A percentile compares a stretch with the other conserved stretches of the same genome.
phyloP scores from a whole-genome alignment of 35 echinoderm and acorn worm genomes.

The Apostichopus japonicus region DNA sequence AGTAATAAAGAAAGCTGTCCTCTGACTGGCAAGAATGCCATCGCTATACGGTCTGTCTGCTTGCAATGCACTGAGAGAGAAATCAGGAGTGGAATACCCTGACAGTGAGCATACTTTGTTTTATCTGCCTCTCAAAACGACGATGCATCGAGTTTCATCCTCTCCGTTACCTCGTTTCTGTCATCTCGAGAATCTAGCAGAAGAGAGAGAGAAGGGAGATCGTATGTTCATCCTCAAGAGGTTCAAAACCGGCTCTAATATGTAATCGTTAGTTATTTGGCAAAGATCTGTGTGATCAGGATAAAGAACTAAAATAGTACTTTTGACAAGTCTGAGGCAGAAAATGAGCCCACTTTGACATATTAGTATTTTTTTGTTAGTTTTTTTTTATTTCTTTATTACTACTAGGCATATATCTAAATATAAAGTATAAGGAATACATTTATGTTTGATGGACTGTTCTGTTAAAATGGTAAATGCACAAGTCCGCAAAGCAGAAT shows the following conservation, averaged over 20 bases:
- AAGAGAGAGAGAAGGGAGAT: too few relatives aligned
- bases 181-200: neutral
- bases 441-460: too few relatives aligned
- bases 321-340: too few relatives aligned
- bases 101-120: neutral
- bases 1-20: neutral
- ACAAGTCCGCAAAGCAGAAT: too few relatives aligned
- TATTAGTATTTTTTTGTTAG: too few relatives aligned
- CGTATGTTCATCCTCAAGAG: neutral
- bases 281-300: too few relatives aligned
- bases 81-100: neutral
- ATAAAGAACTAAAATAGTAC: too few relatives aligned
- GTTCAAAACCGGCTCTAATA: neutral
- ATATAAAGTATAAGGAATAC: too few relatives aligned
- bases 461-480: too few relatives aligned
- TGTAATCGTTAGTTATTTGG: neutral
- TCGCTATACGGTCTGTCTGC: neutral
- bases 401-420: too few relatives aligned
- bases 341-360: too few relatives aligned
- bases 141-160: neutral
- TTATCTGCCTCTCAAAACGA: neutral
- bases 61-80: neutral
- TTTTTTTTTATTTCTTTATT: too few relatives aligned
- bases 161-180: neutral
- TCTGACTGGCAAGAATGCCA: constrained; percentile 8